Conservation (phyloP, 2,888 invertebrate genomes). For the Volucella bombylans region DNA sequence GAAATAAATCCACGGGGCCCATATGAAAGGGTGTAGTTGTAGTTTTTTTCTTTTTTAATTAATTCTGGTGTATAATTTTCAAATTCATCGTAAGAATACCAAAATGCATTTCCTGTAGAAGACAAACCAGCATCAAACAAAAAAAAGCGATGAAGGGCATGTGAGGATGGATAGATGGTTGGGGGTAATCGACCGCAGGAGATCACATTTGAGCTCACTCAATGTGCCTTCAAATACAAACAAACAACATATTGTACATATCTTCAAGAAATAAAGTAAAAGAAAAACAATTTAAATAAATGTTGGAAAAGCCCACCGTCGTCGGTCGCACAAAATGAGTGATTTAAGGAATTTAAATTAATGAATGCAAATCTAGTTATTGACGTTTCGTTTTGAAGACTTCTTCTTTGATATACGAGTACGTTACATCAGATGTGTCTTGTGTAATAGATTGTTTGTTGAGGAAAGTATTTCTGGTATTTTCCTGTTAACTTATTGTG, state of each 20-base stretch:
- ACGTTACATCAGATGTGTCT: neutral
- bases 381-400: slow-evolving; percentile 38
- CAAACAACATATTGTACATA: neutral
- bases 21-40: neutral
- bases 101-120: slow-evolving; percentile 43
- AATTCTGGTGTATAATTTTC: slow-evolving; percentile 50
- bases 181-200: slow-evolving; percentile 46
- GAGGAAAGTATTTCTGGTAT: too few species aligned
- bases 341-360: slow-evolving; percentile 45
- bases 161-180: slow-evolving; percentile 22
- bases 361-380: slow-evolving; percentile 43
- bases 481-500: too few species aligned
- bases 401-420: slow-evolving; percentile 16
- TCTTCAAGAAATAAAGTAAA: slow-evolving; percentile 20
- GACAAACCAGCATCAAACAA: slow-evolving; percentile 20
- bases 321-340: slow-evolving; percentile 28
- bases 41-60: slow-evolving; percentile 31
- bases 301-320: slow-evolving; percentile 36
- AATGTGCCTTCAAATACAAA: slow-evolving; percentile 11
- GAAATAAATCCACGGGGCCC: slow-evolving; percentile 28
- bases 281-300: slow-evolving; percentile 17
- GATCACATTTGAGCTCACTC: slow-evolving; percentile 42
- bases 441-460: too few species aligned
- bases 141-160: slow-evolving; percentile 22
- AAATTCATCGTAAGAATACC: slow-evolving; percentile 37